Base-by-base conservation (phyloP, 23 tunicate species). In the Phallusia fumigata region DNA sequence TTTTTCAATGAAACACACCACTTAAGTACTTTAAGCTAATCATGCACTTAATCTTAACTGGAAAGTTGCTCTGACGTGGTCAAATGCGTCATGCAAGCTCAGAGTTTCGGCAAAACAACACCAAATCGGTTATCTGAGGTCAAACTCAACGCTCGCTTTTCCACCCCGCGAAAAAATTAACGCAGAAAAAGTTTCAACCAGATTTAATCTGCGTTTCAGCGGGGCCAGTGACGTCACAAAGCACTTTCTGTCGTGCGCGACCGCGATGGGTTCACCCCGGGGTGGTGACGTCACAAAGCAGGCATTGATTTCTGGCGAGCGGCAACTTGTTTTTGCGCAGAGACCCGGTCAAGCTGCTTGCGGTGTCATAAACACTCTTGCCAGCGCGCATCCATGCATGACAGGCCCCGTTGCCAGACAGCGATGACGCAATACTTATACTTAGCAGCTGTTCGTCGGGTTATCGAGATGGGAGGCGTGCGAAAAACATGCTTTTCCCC, bases 371-470 rank as follows among this genome's bases (percentile, higher is more conserved):
- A 58, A 58, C 69, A 58, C 15, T 24, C 69, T 58, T 58, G 69
- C 13, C 15, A 22, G 16, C 1, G 69, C 16, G 69, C 11, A 24
- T 2, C 69, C 69, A 58, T 58, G 69, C 69, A 16, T 58, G 69
- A 16, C 26, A 16, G 28, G 10, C 47, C 47, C 47, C 8, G 47
- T 10, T 40, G 47, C 47, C 47, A 40, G 47, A 40, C 47, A 6
- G 69, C 26, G 69, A 22, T 58, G 69, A 58, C 69, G 69, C 16
- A 58, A 58, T 58, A 58, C 69, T 58, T 58, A 58, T 21, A 58
- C 28, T 21, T 58, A 58, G 69, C 69, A 58, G 69, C 69, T 58
- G 69, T 58, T 58, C 15, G 3, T 22, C 28, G 69, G 5, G 69
- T 58, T 3, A n/a, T n/a, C 13, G 69, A 58, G 28, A 3, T 58